phyloP scores from a whole-genome alignment of 2,113 vertebrate species.

The Pelobates fuscus region DNA sequence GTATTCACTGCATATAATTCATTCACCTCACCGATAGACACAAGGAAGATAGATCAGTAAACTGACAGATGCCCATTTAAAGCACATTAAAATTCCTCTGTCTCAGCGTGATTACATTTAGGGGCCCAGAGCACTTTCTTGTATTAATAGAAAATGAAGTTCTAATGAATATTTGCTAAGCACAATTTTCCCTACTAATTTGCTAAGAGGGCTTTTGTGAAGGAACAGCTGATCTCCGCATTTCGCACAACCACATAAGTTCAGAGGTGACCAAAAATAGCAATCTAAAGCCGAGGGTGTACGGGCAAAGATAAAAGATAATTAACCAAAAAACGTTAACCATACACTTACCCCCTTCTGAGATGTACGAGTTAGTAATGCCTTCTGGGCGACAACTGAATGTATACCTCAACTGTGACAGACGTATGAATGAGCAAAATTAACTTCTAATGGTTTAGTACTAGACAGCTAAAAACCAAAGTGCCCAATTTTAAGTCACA shows the following conservation, averaged over 20 bases:
- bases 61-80: conserved; percentile 73
- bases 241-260: conserved; percentile 50
- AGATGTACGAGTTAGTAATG: not conserved
- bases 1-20: conserved; percentile 66
- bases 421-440: too few relatives aligned
- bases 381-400: too few relatives aligned
- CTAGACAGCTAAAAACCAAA: too few relatives aligned
- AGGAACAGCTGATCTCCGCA: conserved; percentile 59
- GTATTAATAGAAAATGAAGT: conserved; percentile 69
- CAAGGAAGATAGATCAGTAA: conserved; percentile 61
- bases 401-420: too few relatives aligned
- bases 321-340: not conserved
- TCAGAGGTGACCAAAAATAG: conserved; percentile 12
- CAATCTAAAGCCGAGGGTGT: not conserved
- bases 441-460: too few relatives aligned
- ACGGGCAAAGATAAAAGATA: too few relatives aligned
- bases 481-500: too few relatives aligned
- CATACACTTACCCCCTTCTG: not conserved
- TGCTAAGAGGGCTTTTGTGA: conserved; percentile 62
- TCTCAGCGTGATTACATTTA: conserved; percentile 66
- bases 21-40: conserved; percentile 61
- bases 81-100: conserved; percentile 71
- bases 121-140: conserved; percentile 63
- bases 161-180: conserved; percentile 69
- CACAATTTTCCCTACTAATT: conserved; percentile 64